These are phyloP conservation scores for Narcine bancroftii DNA, from an alignment of 2,113 vertebrate species.

Conservation along the genomic window DNA sequence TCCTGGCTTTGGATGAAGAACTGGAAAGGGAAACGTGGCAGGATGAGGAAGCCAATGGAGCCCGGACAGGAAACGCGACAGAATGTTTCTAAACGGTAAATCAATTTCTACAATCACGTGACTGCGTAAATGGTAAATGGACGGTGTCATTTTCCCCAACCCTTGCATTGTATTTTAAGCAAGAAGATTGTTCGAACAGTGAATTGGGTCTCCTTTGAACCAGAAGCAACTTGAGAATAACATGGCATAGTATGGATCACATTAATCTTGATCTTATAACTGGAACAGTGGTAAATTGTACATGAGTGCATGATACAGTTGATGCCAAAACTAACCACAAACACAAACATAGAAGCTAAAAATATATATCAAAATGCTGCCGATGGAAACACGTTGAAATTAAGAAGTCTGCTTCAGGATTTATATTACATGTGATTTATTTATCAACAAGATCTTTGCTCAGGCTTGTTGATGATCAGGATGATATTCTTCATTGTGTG, in stretches of 20 bases:
- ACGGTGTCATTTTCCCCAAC: neutral
- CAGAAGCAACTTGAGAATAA: neutral
- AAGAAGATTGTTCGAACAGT: neutral
- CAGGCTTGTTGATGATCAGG: neutral
- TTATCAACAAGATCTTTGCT: neutral
- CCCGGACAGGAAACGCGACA: neutral
- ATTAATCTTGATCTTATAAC: neutral
- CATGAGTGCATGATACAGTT: neutral
- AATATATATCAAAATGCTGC: neutral
- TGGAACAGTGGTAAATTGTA: neutral
- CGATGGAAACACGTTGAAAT: neutral
- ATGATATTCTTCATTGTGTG: neutral
- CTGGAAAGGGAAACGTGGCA: neutral
- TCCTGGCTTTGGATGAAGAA: neutral
- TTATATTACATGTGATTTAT: neutral
- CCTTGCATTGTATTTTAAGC: neutral
- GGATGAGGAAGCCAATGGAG: neutral
- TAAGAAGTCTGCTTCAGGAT: neutral
- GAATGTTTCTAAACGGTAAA: neutral
- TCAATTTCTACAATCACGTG: neutral
- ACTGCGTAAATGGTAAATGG: neutral
- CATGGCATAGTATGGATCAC: neutral
- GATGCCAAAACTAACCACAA: neutral
- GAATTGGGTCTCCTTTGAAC: neutral
- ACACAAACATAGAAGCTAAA: neutral